phyloP scores from a whole-genome alignment of 2,797 vertebrate genomes.

The Rhynchotus rufescens region DNA sequence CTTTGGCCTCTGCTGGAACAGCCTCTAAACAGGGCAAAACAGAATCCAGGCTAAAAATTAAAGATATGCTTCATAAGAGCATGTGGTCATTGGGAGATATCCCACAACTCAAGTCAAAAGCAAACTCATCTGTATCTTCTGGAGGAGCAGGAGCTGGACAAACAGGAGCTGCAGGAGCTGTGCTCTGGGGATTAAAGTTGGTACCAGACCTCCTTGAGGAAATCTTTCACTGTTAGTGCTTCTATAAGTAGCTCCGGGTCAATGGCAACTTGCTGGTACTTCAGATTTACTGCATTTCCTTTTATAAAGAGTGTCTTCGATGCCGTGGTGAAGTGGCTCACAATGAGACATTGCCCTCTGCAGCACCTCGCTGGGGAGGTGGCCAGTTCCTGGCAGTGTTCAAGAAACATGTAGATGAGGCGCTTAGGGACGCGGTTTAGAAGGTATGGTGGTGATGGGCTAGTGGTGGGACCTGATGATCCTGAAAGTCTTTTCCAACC shows the following conservation, averaged over 20 bases:
- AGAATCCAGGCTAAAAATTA: not conserved
- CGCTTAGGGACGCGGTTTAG: no score
- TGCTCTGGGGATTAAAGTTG: not conserved
- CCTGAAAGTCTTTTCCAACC: no score
- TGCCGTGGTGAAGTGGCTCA: not conserved
- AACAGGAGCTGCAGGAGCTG: not conserved
- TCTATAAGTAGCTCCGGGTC: not conserved
- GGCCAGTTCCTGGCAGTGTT: not conserved
- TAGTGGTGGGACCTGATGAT: no score
- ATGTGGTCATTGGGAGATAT: no score
- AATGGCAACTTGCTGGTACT: not conserved
- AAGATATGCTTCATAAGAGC: not conserved
- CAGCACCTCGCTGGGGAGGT: not conserved
- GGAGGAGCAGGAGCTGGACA: accelerated
- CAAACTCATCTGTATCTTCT: not conserved
- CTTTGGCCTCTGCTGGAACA: not conserved
- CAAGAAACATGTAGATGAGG: no score
- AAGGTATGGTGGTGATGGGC: no score
- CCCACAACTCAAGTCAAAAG: not conserved
- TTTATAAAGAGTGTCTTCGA: not conserved
- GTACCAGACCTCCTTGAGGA: not conserved
- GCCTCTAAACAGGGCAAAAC: not conserved
- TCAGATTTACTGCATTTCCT: not conserved
- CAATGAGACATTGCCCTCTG: not conserved
- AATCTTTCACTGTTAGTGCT: not conserved